Evolutionary conservation across 2,113 vertebrate genomes (phyloP).

Genomic region (Microcebus murinus): DNA sequence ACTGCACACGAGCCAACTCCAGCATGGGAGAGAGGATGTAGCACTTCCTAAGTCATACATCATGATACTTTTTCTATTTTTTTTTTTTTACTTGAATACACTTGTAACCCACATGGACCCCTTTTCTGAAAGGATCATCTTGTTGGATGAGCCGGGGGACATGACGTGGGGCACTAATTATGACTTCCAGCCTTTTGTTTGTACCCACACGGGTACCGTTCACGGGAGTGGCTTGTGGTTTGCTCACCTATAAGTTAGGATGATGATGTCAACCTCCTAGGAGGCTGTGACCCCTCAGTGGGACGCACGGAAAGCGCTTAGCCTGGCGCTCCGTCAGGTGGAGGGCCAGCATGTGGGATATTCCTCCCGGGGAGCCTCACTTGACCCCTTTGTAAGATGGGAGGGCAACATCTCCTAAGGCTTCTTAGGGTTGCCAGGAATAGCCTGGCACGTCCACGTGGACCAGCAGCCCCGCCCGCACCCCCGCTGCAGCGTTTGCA

Average conservation of each 20-base stretch:
- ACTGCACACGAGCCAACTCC: neutral
- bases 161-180: neutral
- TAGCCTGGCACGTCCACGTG: rapidly evolving
- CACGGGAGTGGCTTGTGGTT: neutral
- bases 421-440: neutral
- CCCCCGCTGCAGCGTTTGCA: neutral
- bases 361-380: neutral
- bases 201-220: neutral
- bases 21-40: neutral
- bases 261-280: neutral
- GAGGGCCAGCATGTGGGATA: neutral
- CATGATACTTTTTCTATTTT: neutral
- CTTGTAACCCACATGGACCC: no score
- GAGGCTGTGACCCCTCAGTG: neutral
- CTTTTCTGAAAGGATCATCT: neutral
- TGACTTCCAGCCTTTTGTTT: neutral
- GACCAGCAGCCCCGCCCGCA: neutral
- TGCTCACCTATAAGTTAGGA: neutral
- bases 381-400: neutral
- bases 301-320: neutral
- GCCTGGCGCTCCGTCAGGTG: rapidly evolving
- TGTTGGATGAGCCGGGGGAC: neutral
- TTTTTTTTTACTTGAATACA: no score
- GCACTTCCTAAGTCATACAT: neutral
- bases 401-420: neutral